Conservation (phyloP, 2,113 vertebrate species). For the Menura novaehollandiae region DNA sequence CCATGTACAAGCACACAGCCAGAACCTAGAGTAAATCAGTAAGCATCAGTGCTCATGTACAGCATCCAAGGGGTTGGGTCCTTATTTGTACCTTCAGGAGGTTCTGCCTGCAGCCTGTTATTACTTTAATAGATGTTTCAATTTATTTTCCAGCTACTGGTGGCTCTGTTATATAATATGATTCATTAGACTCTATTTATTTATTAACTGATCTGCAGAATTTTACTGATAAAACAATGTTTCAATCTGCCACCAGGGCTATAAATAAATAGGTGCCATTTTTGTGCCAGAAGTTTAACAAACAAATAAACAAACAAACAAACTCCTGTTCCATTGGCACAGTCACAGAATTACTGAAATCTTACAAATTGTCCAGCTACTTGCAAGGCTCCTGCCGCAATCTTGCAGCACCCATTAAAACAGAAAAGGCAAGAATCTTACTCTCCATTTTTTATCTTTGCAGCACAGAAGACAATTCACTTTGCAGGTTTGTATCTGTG, state of each 20-base stretch:
- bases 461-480: background rate
- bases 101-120: background rate
- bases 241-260: conserved; percentile 3
- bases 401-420: background rate
- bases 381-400: background rate
- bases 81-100: background rate
- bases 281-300: conserved; percentile 22
- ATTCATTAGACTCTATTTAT: conserved; percentile 24
- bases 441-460: background rate
- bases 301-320: background rate
- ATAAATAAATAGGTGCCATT: conserved; percentile 34
- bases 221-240: conserved; percentile 30
- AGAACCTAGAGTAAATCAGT: background rate
- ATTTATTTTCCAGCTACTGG: background rate
- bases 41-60: background rate
- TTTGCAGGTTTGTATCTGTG: background rate
- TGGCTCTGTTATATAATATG: background rate
- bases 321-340: background rate
- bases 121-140: background rate
- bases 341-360: background rate
- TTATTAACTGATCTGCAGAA: conserved; percentile 28
- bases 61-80: background rate
- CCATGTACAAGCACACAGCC: background rate
- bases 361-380: background rate
- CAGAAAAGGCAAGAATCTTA: background rate